Evolutionary conservation across 2,888 invertebrate genomes (phyloP).

Genomic region (Pachycephus smyrnensis): DNA sequence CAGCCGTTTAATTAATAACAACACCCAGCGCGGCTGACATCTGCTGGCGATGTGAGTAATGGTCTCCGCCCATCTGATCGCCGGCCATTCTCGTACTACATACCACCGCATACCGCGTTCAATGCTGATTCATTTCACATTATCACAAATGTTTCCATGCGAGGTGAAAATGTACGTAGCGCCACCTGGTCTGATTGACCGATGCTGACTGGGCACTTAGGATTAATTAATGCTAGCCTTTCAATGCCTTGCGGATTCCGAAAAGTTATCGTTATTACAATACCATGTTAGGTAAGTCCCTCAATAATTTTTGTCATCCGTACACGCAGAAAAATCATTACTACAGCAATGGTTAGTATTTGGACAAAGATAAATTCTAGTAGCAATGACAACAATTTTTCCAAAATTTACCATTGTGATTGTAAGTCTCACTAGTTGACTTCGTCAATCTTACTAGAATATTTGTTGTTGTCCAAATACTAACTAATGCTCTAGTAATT

Average conservation of each 20-base stretch:
- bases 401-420: too few species aligned
- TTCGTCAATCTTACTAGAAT: not conserved
- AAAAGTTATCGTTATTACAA: not conserved
- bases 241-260: not conserved
- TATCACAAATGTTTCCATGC: constrained; percentile 46
- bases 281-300: not conserved
- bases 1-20: constrained; percentile 65
- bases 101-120: constrained; percentile 39
- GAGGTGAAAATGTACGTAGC: not conserved
- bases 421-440: not conserved
- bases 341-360: too few species aligned
- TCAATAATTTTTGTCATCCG: not conserved
- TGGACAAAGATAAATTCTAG: too few species aligned
- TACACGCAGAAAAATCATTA: not conserved
- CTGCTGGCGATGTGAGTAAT: constrained; percentile 60
- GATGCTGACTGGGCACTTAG: not conserved
- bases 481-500: not conserved
- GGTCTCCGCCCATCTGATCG: constrained; percentile 62
- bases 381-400: too few species aligned
- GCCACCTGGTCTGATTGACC: not conserved
- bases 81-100: constrained; percentile 29
- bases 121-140: constrained; percentile 53
- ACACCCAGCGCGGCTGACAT: constrained; percentile 60
- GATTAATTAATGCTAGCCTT: not conserved
- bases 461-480: not conserved